phyloP scores from a whole-genome alignment of 2,797 vertebrate genomes.

The Linurgus olivaceus region DNA sequence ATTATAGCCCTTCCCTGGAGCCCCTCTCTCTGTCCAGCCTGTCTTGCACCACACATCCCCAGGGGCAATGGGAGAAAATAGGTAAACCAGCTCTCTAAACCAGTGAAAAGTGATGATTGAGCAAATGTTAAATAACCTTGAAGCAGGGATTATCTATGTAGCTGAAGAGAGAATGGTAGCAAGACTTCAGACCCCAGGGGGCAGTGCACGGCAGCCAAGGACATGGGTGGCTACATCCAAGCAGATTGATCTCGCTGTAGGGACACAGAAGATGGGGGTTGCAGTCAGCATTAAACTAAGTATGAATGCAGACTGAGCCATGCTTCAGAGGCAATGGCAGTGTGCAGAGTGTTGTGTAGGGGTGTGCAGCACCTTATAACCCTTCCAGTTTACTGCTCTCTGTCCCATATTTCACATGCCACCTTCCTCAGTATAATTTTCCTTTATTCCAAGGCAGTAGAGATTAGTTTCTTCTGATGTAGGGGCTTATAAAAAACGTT shows the following conservation, averaged over 20 bases:
- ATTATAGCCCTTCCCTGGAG: not conserved
- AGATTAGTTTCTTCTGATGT: not conserved
- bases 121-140: not conserved
- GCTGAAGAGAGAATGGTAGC: not conserved
- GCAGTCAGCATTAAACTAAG: not conserved
- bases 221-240: not conserved
- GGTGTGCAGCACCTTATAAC: not conserved
- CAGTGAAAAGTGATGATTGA: not conserved
- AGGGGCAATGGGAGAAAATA: not conserved
- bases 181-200: not conserved
- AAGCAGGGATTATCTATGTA: not conserved
- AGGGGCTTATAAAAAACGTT: not conserved
- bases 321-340: accelerated
- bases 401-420: not conserved
- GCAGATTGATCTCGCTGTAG: accelerated
- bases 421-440: not conserved
- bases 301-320: not conserved
- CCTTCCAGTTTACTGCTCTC: not conserved
- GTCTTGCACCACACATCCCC: not conserved
- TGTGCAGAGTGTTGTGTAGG: not conserved
- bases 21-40: not conserved
- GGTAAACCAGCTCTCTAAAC: not conserved
- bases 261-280: not conserved
- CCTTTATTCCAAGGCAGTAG: not conserved
- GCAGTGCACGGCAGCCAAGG: not conserved